Conservation (phyloP, 2,888 invertebrate genomes). For the Andricus curvator region DNA sequence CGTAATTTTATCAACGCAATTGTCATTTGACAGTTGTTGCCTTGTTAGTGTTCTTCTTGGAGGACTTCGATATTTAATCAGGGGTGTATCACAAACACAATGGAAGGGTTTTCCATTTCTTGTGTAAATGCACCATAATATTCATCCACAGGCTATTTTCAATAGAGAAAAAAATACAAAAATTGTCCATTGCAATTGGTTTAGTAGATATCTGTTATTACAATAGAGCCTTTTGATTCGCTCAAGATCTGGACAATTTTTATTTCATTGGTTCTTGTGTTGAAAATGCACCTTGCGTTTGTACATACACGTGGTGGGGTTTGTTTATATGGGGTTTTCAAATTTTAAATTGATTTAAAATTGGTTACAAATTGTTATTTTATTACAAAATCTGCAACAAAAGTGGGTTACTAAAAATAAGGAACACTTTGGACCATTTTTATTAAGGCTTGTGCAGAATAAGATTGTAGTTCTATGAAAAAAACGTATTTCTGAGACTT, state of each 20-base stretch:
- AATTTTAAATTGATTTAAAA: neutral
- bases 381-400: neutral
- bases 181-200: too few relatives aligned
- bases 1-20: constrained; percentile 62
- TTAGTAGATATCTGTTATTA: neutral
- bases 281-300: neutral
- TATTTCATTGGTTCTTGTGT: neutral
- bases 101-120: neutral
- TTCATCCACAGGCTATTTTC: neutral
- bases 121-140: neutral
- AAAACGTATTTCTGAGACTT: neutral
- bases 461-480: neutral
- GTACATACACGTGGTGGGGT: neutral
- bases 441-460: neutral
- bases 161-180: neutral
- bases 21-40: constrained; percentile 75
- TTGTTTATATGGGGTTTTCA: neutral
- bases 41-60: neutral
- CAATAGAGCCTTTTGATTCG: neutral
- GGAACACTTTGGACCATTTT: neutral
- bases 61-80: constrained; percentile 9
- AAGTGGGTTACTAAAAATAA: neutral
- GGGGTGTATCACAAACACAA: neutral
- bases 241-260: neutral
- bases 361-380: neutral